Percentiles rank a stretch among this genome's conserved stretches.
Evolutionary conservation across 2,888 invertebrate species (phyloP).

Genomic region (Synergus itoensis): DNA sequence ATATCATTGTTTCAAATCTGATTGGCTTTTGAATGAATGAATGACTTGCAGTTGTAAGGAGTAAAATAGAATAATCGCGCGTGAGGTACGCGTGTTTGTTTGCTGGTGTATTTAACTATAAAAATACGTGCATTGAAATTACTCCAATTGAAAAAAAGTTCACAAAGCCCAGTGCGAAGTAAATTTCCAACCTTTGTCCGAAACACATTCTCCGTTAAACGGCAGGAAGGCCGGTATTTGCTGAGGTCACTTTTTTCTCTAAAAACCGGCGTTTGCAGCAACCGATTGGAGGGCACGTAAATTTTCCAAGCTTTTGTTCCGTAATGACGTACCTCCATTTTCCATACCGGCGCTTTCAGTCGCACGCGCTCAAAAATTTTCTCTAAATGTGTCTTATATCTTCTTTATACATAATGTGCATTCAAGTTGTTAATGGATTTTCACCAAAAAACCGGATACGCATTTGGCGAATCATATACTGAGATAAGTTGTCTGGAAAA

Average conservation of each 20-base stretch:
- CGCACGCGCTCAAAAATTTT: not conserved
- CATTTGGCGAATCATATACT: not conserved
- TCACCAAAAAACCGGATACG: not conserved
- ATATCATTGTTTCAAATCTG: too few species aligned
- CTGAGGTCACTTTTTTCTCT: constrained; percentile 30
- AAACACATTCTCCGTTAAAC: constrained; percentile 26
- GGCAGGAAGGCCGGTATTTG: constrained; percentile 34
- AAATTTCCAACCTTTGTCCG: constrained; percentile 19
- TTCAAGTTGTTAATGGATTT: not conserved
- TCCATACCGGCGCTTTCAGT: constrained; percentile 22
- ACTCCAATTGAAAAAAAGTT: not conserved
- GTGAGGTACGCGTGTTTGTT: too few species aligned
- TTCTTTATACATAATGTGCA: not conserved
- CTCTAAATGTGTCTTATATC: constrained; percentile 5
- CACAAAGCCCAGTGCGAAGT: constrained; percentile 13
- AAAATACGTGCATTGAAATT: not conserved
- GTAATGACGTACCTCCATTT: constrained; percentile 44
- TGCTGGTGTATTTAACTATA: not conserved
- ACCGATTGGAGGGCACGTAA: constrained; percentile 49
- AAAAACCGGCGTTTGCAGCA: constrained; percentile 33
- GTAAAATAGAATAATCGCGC: too few species aligned
- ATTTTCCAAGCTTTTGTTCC: constrained; percentile 54
- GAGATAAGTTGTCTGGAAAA: not conserved
- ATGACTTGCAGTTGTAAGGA: too few species aligned
- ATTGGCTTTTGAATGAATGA: too few species aligned